phyloP scores from a whole-genome alignment of 2,797 vertebrate genomes.

The Sylvilagus floridanus region DNA sequence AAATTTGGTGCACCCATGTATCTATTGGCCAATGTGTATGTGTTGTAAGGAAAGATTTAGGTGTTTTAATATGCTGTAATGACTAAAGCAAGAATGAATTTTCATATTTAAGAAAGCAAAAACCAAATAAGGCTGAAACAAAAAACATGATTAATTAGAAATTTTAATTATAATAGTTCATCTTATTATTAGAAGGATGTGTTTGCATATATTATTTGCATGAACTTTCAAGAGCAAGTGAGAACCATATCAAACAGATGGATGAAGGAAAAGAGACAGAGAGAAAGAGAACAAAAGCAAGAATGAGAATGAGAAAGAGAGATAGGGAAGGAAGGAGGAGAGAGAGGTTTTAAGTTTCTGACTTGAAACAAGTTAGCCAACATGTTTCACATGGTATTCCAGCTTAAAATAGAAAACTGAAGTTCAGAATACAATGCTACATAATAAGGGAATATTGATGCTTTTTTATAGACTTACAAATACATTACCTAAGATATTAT shows the following conservation, averaged over 20 bases:
- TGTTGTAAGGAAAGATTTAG: background rate
- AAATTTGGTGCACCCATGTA: background rate
- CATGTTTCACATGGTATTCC: background rate
- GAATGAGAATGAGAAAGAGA: accelerated
- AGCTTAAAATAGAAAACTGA: conserved; percentile 52
- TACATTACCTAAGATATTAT: background rate
- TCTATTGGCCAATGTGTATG: background rate
- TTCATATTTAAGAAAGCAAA: conserved; percentile 46
- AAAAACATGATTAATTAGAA: conserved; percentile 17
- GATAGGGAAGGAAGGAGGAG: too few species aligned
- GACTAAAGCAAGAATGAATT: conserved; percentile 18
- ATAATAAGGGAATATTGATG: background rate
- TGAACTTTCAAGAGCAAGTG: background rate
- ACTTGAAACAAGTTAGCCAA: conserved; percentile 36
- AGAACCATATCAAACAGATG: background rate
- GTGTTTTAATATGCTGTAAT: background rate
- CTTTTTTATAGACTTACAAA: conserved; percentile 38
- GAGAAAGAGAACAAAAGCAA: too few species aligned
- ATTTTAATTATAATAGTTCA: conserved; percentile 28
- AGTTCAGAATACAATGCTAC: conserved; percentile 16
- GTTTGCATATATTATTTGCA: background rate
- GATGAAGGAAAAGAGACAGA: background rate
- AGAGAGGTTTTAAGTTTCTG: conserved; percentile 8
- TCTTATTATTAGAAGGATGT: background rate
- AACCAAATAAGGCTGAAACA: background rate